Conservation (phyloP, 1,140 invertebrate genomes). For the Zaprionus ornatus region DNA sequence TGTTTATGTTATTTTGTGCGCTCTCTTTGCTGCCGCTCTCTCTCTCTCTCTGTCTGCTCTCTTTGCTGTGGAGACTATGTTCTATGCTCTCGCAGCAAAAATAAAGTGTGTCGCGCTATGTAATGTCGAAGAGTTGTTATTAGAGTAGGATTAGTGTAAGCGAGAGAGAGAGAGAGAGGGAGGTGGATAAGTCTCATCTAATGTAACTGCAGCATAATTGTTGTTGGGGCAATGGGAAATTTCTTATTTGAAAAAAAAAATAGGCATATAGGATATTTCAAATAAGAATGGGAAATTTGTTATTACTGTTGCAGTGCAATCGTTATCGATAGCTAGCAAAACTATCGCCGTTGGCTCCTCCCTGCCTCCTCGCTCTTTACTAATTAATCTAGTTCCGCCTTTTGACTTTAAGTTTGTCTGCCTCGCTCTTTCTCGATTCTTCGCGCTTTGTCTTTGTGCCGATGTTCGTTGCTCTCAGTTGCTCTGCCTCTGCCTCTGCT, state of each 20-base stretch:
- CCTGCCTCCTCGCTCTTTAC: not conserved
- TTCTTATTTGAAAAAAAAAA: too few species aligned
- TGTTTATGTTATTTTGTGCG: slow-evolving; percentile 7
- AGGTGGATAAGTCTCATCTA: not conserved
- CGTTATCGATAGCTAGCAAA: not conserved
- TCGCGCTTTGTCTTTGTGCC: slow-evolving; percentile 2
- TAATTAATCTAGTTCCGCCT: not conserved
- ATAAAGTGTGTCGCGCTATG: slow-evolving; percentile 12
- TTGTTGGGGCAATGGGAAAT: too few species aligned
- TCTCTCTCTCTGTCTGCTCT: slow-evolving; percentile 1
- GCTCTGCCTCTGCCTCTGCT: not conserved
- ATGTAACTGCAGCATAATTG: not conserved
- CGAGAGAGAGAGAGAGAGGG: not conserved
- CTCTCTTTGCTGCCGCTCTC: slow-evolving; percentile 4
- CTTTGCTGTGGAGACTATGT: not conserved
- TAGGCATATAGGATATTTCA: too few species aligned
- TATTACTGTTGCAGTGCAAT: not conserved
- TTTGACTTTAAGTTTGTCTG: slow-evolving; percentile 3
- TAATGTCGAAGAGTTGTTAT: not conserved
- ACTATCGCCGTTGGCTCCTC: not conserved
- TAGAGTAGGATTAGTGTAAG: not conserved
- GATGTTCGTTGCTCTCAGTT: not conserved
- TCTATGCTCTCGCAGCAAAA: slow-evolving; percentile 2
- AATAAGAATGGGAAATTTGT: too few species aligned
- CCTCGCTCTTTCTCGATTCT: slow-evolving; percentile 5